Base-by-base conservation (phyloP, 2,113 vertebrate species). In the Heptranchias perlo region DNA sequence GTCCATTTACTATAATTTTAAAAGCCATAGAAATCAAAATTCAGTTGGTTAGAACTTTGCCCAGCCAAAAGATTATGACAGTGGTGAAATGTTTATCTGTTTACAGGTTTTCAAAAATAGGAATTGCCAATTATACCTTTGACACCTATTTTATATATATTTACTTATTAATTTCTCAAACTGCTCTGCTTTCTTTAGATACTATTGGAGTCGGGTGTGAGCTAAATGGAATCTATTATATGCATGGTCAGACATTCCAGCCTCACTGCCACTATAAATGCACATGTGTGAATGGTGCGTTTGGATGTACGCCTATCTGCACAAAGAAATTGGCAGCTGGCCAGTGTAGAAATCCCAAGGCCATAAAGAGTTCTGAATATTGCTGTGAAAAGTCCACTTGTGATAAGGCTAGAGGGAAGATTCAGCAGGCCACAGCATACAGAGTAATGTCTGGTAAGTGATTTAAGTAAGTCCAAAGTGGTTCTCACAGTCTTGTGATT, bases 151-250 rank as follows among this genome's bases (percentile, higher is more conserved):
- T 82, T 10, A 21, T 39, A 1, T 58, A n/a, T 28, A n/a, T 91
- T 91, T 44, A 94, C 39, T 62, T 47, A 94, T 25, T 65, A 64
- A 65, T 49, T 94, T 64, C n/a, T 94, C 39, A 67, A 94, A 67
- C 28, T 67, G 96, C 44, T 0, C 96, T 96, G 96, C 78, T 96
- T 10, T 96, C 97, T 97, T 87, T 97, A 99, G 99, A 99, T 97
- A 97, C 99, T 96, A 96, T 99, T 97, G 99, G 98, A 35, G 98
- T 99, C 96, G 99, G 99, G 96, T 99, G 99, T 96, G 99, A 99
- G 96, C 97, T 99, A 96, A 99, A 98, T 95, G 98, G 98, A 64
- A 96, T 97, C 62, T 98, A 98, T 96, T 99, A 99, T 96, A 98
- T 97, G 95, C 99, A 99, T 0, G 99, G 99, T 14, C 98, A 99